Evolutionary conservation across 2,797 vertebrate species (phyloP), one percentile per base, ranked within the genome.

Genomic region (Linurgus olivaceus): DNA sequence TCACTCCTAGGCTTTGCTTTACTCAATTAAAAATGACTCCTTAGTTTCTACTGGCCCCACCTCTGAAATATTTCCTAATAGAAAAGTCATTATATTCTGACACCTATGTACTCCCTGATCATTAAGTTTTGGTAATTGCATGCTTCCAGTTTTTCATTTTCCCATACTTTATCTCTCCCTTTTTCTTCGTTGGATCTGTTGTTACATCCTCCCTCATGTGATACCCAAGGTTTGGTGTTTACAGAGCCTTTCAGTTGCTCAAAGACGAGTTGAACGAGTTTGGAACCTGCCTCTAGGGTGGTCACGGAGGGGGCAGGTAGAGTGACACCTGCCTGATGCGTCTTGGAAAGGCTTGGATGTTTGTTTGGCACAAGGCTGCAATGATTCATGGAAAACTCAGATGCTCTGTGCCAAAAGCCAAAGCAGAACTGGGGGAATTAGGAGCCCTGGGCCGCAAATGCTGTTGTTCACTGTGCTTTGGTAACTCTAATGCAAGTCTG

Each of bases 21-120:
- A 18, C 58, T 90, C 81, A 92, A 94, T 93, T 93, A 91, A 91
- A 89, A 86, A 78, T 96, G 92, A 94, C 68, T 96, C 94, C 31
- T 72, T 66, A 26, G 93, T 96, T 96, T 94, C 94, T 95, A 63
- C 29, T 89, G 70, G 70, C 51, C 82, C 62, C 87, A 2, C 89
- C 94, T 87, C 44, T 78, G 81, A 85, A 82, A 50, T 51, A 71
- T 86, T 96, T 93, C 94, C 50, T 62, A 93, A 96, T 15, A 72
- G 75, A 48, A 17, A 72, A 70, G 55, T 86, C 68, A 83, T 93
- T 83, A 65, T 47, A 42, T 63, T 83, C 72, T 8, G 20, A 86
- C 82, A 91, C 44, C 38, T 47, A 2, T 54, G 45, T 0, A 0
- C 33, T 89, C 28, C 10, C n/a, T 2, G 1, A 18, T 79, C 51